Percentiles rank a stretch among this genome's conserved stretches.
phyloP scores from a whole-genome alignment of 2,888 invertebrate genomes.

The Tolmerus cingulatus region DNA sequence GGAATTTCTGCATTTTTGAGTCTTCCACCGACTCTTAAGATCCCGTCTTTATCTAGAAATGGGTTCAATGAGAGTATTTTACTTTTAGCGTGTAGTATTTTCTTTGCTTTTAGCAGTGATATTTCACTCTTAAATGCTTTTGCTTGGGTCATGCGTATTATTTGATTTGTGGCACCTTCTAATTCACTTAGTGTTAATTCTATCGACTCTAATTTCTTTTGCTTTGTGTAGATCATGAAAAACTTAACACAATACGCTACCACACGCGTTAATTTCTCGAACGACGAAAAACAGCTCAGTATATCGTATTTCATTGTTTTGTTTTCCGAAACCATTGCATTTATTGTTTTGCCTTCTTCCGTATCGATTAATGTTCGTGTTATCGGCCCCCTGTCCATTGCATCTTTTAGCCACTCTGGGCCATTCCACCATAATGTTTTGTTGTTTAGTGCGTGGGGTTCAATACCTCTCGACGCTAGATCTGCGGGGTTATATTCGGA shows the following conservation, averaged over 20 bases:
- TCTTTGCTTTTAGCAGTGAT: background rate
- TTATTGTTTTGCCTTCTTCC: background rate
- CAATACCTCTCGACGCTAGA: background rate
- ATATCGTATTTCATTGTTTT: background rate
- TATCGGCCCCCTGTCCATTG: background rate
- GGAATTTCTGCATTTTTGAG: background rate
- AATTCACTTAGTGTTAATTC: no score
- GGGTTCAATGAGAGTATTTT: background rate
- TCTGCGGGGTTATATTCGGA: background rate
- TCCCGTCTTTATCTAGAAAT: background rate
- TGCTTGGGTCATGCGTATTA: background rate
- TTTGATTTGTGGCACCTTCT: background rate
- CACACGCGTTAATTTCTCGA: background rate
- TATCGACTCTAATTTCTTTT: background rate
- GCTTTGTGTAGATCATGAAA: background rate
- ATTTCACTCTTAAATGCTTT: background rate
- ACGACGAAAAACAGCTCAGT: background rate
- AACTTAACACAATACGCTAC: background rate
- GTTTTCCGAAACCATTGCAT: background rate
- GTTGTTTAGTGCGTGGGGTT: background rate
- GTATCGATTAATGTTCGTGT: background rate
- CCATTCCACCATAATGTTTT: background rate
- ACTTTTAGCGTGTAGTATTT: background rate
- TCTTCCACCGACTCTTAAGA: background rate
- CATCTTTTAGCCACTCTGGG: background rate